Conservation (phyloP, 2,888 invertebrate species). For the Lymantria dispar region DNA sequence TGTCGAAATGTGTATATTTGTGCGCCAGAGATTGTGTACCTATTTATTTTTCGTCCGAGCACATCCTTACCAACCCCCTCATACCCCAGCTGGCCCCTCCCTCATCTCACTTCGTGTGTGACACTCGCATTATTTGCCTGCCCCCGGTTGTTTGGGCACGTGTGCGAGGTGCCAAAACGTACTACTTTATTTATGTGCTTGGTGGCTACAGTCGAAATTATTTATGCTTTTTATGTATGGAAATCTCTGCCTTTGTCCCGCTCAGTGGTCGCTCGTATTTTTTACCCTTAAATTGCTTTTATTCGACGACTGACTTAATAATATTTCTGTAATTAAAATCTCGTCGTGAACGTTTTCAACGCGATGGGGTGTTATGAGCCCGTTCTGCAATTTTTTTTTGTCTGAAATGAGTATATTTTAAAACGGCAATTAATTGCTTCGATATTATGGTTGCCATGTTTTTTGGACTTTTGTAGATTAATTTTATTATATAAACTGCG, state of each 20-base stretch:
- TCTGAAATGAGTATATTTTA: conserved; percentile 43
- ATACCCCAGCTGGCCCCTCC: conserved; percentile 26
- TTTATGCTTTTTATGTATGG: conserved; percentile 73
- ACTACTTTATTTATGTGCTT: conserved; percentile 70
- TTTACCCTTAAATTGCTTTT: conserved; percentile 63
- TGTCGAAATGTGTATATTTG: conserved; percentile 67
- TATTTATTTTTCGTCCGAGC: conserved; percentile 68
- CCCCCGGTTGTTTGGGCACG: conserved; percentile 61
- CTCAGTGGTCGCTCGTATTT: conserved; percentile 31
- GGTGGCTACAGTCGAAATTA: conserved; percentile 73
- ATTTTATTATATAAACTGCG: conserved; percentile 24
- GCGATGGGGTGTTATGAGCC: conserved; percentile 48
- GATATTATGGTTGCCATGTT: conserved; percentile 36
- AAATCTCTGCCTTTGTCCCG: conserved; percentile 67
- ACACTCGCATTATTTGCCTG: conserved; percentile 66
- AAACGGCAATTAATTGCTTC: conserved; percentile 48
- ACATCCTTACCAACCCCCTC: conserved; percentile 33
- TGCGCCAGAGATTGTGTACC: conserved; percentile 68
- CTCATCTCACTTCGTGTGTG: conserved; percentile 38
- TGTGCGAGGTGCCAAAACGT: conserved; percentile 54
- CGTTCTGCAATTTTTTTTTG: conserved; percentile 51
- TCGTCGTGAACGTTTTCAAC: conserved; percentile 61
- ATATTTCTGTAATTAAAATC: conserved; percentile 78
- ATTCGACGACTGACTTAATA: conserved; percentile 72
- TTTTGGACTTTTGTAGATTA: conserved; percentile 32